A percentile compares a stretch with the other conserved stretches of the same genome.
Evolutionary conservation across 2,113 vertebrate genomes (phyloP).

Genomic region (Upupa epops): DNA sequence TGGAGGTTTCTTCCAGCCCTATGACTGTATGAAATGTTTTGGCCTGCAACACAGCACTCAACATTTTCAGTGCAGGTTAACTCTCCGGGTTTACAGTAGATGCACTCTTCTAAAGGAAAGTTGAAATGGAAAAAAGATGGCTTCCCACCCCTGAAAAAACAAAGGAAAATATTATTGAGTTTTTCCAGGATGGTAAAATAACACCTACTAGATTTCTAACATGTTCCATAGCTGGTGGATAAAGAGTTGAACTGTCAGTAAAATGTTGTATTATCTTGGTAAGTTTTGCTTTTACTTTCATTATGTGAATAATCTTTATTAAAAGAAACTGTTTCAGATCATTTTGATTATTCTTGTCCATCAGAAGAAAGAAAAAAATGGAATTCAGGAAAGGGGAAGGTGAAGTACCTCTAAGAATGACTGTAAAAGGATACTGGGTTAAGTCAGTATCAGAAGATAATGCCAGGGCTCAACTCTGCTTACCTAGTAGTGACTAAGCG

Average conservation of each 20-base stretch:
- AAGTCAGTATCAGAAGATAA: not conserved
- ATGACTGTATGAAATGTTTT: not conserved
- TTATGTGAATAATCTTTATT: not conserved
- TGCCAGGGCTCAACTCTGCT: not conserved
- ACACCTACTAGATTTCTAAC: not conserved
- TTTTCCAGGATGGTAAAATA: not conserved
- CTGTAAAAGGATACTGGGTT: accelerated
- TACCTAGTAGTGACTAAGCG: not conserved
- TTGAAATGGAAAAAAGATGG: not conserved
- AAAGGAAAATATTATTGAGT: not conserved
- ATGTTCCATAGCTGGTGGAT: not conserved
- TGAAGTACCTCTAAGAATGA: not conserved
- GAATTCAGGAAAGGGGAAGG: not conserved
- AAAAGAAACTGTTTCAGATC: not conserved
- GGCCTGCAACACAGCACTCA: not conserved
- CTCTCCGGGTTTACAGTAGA: not conserved
- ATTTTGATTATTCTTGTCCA: not conserved
- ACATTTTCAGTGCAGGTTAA: not conserved
- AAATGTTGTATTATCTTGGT: not conserved
- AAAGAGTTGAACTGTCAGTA: not conserved
- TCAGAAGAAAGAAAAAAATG: not conserved
- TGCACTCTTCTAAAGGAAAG: not conserved
- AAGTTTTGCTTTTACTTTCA: not conserved
- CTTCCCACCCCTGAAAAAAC: not conserved
- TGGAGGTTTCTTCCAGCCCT: too few relatives aligned